These are phyloP conservation scores for Gephyroberyx darwinii DNA, from an alignment of 2,797 vertebrate species.

Conservation along the genomic window DNA sequence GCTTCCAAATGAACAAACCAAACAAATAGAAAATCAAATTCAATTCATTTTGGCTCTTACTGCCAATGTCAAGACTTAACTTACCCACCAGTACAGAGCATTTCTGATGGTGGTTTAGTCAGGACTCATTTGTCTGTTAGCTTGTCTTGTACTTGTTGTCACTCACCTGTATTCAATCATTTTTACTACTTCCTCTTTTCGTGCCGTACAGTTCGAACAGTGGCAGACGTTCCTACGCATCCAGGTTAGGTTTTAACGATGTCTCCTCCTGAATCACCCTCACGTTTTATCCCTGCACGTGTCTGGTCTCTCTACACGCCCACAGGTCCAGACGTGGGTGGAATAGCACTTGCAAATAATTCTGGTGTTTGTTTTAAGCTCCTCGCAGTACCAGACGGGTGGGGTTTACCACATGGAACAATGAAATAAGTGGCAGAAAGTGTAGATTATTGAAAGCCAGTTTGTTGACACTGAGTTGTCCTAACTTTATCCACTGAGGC, in stretches of 20 bases:
- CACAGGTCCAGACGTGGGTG: slow-evolving; percentile 26
- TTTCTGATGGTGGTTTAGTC: neutral
- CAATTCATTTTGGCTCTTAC: no score
- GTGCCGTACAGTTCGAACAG: slow-evolving; percentile 74
- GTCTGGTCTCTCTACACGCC: slow-evolving; percentile 3
- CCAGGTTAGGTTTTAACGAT: slow-evolving; percentile 75
- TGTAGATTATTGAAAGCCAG: no score
- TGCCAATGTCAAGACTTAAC: no score
- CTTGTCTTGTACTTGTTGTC: neutral
- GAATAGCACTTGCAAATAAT: slow-evolving; percentile 27
- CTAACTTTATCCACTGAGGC: no score
- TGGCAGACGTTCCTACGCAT: slow-evolving; percentile 78
- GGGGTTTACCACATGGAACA: neutral
- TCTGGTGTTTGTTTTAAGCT: slow-evolving; percentile 16
- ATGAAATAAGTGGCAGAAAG: neutral
- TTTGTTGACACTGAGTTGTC: no score
- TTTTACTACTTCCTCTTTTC: slow-evolving; percentile 46
- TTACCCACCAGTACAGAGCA: neutral
- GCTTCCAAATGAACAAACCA: no score
- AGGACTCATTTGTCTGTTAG: neutral
- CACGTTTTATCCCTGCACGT: slow-evolving; percentile 26
- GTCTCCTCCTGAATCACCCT: slow-evolving; percentile 28
- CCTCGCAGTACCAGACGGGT: neutral
- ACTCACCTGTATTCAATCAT: slow-evolving; percentile 14
- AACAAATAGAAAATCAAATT: no score